Conservation (phyloP, 2,113 vertebrate genomes). For the Pseudorectes ferrugineus region DNA sequence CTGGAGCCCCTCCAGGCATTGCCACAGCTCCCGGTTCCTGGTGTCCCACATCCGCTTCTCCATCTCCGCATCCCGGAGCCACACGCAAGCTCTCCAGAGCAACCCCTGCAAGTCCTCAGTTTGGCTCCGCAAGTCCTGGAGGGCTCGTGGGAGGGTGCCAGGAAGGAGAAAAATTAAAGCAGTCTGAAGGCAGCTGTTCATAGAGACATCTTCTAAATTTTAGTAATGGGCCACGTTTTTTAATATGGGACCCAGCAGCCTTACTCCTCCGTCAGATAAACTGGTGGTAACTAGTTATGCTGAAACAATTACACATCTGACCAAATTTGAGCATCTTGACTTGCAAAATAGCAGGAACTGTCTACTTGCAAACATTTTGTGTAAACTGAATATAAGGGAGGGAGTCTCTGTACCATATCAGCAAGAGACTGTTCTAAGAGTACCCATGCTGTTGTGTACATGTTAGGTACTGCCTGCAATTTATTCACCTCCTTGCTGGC, state of each 20-base stretch:
- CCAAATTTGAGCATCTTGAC: rapidly evolving
- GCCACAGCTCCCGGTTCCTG: not conserved
- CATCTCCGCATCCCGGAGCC: not conserved
- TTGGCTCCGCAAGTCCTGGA: not conserved
- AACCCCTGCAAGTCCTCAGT: rapidly evolving
- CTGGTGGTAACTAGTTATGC: not conserved
- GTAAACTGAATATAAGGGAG: not conserved
- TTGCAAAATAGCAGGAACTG: not conserved
- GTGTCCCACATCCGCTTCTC: not conserved
- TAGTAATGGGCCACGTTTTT: not conserved
- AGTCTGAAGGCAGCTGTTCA: not conserved
- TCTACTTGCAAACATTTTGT: not conserved
- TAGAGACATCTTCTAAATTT: not conserved
- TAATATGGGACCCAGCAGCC: not conserved
- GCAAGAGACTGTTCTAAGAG: not conserved
- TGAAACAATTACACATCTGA: not conserved
- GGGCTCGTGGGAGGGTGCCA: rapidly evolving
- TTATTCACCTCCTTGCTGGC: not conserved
- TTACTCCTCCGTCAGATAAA: rapidly evolving
- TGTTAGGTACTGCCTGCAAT: not conserved
- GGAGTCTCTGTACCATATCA: not conserved
- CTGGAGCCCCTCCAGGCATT: not conserved
- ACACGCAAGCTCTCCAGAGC: rapidly evolving
- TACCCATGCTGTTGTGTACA: rapidly evolving
- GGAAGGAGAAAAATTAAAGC: not conserved